phyloP scores from a whole-genome alignment of 2,113 vertebrate species.

The Haliaeetus leucogaster region DNA sequence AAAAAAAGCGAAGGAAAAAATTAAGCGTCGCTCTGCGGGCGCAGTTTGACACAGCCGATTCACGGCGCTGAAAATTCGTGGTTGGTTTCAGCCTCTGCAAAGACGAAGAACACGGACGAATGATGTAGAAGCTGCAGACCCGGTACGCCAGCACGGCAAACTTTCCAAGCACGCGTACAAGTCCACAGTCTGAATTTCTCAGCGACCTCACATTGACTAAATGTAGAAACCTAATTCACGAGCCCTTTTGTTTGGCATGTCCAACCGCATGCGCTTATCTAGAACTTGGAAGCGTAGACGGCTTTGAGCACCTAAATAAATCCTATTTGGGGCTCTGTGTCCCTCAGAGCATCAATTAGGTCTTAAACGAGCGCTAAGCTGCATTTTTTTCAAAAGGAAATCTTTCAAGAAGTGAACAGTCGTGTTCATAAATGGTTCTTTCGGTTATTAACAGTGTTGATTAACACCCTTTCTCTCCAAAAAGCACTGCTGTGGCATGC shows the following conservation, averaged over 20 bases:
- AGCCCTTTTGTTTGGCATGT: background rate
- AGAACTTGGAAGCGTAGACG: background rate
- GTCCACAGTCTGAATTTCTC: background rate
- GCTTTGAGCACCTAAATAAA: background rate
- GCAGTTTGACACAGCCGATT: background rate
- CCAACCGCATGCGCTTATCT: background rate
- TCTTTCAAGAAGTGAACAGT: background rate
- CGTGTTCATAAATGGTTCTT: background rate
- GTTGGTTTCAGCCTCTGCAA: background rate
- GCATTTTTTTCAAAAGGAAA: background rate
- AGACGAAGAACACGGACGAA: background rate
- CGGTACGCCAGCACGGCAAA: background rate
- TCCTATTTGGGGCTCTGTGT: background rate
- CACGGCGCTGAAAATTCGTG: background rate
- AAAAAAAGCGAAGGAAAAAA: background rate
- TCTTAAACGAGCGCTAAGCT: background rate
- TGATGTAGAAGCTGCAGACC: background rate
- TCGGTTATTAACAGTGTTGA: background rate
- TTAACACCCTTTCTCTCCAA: background rate
- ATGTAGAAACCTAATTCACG: background rate
- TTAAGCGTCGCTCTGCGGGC: background rate
- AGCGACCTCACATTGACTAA: background rate
- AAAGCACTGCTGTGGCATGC: background rate
- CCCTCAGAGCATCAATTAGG: background rate
- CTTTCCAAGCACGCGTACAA: background rate